Conservation (phyloP, 2,888 invertebrate species). For the Carpatolechia fugitivella region DNA sequence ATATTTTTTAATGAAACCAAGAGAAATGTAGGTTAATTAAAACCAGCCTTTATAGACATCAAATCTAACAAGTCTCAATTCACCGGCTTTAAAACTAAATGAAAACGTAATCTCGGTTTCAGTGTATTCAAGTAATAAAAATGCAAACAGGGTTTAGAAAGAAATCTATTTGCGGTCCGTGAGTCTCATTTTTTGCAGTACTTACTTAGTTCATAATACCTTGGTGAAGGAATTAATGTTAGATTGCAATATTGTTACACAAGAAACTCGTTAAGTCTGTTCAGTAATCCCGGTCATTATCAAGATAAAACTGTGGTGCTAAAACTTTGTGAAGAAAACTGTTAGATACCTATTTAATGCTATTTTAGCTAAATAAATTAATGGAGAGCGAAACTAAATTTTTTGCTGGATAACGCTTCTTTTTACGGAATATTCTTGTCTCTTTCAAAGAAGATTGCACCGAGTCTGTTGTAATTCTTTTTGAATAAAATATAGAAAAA, state of each 20-base stretch:
- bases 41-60: background rate
- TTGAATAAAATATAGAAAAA: too few relatives aligned
- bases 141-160: background rate
- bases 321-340: background rate
- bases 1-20: too few relatives aligned
- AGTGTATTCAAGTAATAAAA: background rate
- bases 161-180: background rate
- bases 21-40: background rate
- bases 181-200: background rate
- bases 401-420: too few relatives aligned
- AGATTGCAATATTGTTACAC: constrained; percentile 11
- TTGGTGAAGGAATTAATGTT: background rate
- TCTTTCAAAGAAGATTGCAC: too few relatives aligned
- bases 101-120: background rate
- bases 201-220: background rate
- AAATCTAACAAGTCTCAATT: background rate
- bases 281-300: constrained; percentile 30
- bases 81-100: background rate
- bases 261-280: constrained; percentile 10
- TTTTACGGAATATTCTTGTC: too few relatives aligned
- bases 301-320: constrained; percentile 23
- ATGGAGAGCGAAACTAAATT: too few relatives aligned
- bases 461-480: too few relatives aligned
- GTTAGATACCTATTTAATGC: too few relatives aligned
- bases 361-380: too few relatives aligned